Conservation (phyloP, 2,797 vertebrate species). For the Spheniscus humboldti region DNA sequence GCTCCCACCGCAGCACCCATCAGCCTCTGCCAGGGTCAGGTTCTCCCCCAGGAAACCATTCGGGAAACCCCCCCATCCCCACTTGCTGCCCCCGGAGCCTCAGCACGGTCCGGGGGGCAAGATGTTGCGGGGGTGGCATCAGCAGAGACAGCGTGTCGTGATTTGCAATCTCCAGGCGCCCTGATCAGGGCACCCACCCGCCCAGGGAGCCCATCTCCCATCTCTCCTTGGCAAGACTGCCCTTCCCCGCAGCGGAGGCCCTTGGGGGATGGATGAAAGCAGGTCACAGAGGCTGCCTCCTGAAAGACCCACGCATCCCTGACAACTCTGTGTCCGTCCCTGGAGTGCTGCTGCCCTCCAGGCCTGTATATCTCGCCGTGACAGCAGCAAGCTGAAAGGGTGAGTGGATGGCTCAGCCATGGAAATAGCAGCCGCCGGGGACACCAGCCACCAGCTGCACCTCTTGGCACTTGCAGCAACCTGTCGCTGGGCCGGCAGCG, state of each 20-base stretch:
- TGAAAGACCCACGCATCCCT: not conserved
- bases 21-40: not conserved
- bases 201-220: accelerated
- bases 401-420: not conserved
- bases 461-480: not conserved
- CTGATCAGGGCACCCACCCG: accelerated
- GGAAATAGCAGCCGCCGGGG: not conserved
- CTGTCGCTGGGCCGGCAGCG: not conserved
- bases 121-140: not conserved
- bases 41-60: not conserved
- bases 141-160: not conserved
- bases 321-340: accelerated
- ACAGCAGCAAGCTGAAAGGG: not conserved
- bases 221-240: not conserved
- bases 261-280: not conserved
- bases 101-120: accelerated
- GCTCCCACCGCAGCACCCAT: not conserved
- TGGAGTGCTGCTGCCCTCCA: not conserved
- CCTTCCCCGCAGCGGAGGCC: accelerated
- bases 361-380: not conserved
- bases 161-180: not conserved
- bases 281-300: not conserved
- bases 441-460: not conserved
- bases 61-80: accelerated
- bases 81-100: accelerated